Conservation (phyloP, 1,140 invertebrate species). For the Popillia japonica region DNA sequence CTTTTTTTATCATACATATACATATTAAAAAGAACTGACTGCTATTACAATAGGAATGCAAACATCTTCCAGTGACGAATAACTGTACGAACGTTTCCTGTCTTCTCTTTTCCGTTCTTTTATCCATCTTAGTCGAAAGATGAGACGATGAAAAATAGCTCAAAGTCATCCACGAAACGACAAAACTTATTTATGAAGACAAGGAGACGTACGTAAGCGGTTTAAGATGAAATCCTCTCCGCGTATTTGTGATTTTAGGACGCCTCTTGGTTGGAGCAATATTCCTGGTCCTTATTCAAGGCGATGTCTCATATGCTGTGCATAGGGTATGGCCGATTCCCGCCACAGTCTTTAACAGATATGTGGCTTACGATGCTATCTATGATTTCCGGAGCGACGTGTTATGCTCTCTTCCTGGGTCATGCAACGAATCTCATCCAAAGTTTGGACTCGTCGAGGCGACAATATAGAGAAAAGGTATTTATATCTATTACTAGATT, state of each 20-base stretch:
- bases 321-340: conserved; percentile 95
- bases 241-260: conserved; percentile 72
- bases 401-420: conserved; percentile 97
- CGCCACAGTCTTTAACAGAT: conserved; percentile 96
- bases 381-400: conserved; percentile 97
- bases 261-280: conserved; percentile 97
- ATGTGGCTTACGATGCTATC: conserved; percentile 99
- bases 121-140: neutral
- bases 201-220: neutral
- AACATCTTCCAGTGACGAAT: neutral
- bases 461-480: conserved; percentile 98
- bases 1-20: neutral
- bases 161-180: neutral
- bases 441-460: conserved; percentile 94
- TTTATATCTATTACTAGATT: conserved; percentile 21
- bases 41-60: neutral
- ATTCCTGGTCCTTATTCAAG: conserved; percentile 98
- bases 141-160: neutral
- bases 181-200: neutral
- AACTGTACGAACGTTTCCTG: conserved; percentile 16
- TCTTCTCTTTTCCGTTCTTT: conserved; percentile 18
- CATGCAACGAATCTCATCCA: conserved; percentile 99
- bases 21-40: neutral
- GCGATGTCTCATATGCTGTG: conserved; percentile 99
- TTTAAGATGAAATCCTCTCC: conserved; percentile 22